Evolutionary conservation across 2,888 invertebrate genomes (phyloP).

Genomic region (Trissonchulus sp.): DNA sequence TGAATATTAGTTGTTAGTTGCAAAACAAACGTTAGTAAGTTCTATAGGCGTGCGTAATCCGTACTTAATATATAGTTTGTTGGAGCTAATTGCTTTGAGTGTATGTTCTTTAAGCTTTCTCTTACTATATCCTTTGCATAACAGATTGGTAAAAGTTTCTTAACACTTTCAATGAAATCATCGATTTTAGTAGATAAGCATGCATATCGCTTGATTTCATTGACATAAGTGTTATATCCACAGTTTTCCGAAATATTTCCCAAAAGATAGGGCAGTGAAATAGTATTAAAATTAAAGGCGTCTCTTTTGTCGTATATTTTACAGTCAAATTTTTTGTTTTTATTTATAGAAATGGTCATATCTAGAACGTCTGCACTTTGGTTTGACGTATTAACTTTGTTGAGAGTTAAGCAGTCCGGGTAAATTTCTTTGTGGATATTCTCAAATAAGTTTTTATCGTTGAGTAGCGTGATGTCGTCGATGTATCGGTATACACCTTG

Average conservation of each 20-base stretch:
- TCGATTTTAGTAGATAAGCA: too few species aligned
- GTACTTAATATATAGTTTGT: too few species aligned
- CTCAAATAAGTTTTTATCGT: background rate
- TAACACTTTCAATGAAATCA: too few species aligned
- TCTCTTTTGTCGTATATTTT: background rate
- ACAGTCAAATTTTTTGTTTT: background rate
- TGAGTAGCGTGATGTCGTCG: background rate
- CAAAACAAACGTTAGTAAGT: too few species aligned
- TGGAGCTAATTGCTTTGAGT: too few species aligned
- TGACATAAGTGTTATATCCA: background rate
- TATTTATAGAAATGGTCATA: background rate
- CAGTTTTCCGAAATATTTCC: background rate
- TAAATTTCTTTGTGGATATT: background rate
- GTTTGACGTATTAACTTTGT: slow-evolving; percentile 2
- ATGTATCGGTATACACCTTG: background rate
- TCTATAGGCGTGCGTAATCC: too few species aligned
- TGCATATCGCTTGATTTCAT: background rate
- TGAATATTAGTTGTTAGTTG: too few species aligned
- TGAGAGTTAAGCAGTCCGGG: background rate
- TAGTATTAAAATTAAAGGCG: background rate
- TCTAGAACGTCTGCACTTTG: background rate
- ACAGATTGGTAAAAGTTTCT: too few species aligned
- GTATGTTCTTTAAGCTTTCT: too few species aligned
- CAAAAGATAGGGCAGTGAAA: background rate
- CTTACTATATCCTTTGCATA: too few species aligned